Evolutionary conservation across 2,888 invertebrate species (phyloP), one percentile per base, ranked within the genome.

Genomic region (Eupithecia subfuscata): DNA sequence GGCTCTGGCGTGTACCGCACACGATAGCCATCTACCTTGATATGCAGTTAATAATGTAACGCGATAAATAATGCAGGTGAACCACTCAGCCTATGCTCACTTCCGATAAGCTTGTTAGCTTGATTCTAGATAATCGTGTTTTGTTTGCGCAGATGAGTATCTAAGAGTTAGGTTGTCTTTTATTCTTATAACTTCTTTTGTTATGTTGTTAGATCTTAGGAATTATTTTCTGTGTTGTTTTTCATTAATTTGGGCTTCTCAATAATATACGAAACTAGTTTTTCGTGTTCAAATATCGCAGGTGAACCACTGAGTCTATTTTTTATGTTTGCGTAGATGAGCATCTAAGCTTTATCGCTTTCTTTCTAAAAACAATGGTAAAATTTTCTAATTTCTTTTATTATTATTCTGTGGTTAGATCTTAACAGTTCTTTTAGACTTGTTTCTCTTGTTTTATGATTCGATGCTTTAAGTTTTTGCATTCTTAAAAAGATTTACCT

Each of bases 31-130:
- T 94, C 94, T 92, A 78, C 79, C 80, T 87, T 90, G 92, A 93
- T 94, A 92, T 89, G 92, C 92, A 90, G 91, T 92, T 92, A 93
- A 92, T 94, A 93, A 92, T 91, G 91, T 90, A 88, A 90, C 88
- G 90, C 89, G 92, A 93, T 94, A 94, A 92, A 93, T 92, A 92
- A 91, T 91, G 89, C 91, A 90, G 91, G 91, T 91, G 88, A 87
- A 88, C 89, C 88, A 86, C 88, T 90, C 90, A 86, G 75, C 74
- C 85, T 84, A 80, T 84, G 84, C 85, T 83, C 83, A 78, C 79
- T 78, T 77, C 78, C 75, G 83, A 83, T 84, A 82, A 86, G 60
- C 82, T 86, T 85, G 88, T 89, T 90, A 89, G 90, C 89, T 88
- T 88, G 90, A 90, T 89, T 90, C 84, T 82, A 88, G 90, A 90